Evolutionary conservation across 2,888 invertebrate species (phyloP), one percentile per base, ranked within the genome.

Genomic region (Lepetodrilus schrolli): DNA sequence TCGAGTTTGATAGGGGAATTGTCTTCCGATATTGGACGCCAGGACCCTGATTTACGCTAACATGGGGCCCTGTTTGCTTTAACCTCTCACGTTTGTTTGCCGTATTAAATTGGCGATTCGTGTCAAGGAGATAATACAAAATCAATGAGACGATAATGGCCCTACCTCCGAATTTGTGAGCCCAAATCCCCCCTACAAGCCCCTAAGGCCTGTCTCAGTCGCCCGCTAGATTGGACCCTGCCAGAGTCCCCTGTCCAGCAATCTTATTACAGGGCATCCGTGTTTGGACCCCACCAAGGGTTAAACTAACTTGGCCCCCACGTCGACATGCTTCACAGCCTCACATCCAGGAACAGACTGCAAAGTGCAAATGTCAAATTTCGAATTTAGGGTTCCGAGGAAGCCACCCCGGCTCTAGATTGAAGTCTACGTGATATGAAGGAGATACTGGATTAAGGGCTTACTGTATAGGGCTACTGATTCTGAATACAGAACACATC

Each of bases 91-190:
- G 65, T 72, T 72, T 72, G 72, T 72, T 72, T 23, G 66, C 23
- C 58, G 72, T 65, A 66, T 72, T 72, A 72, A 72, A 48, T 72
- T 65, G 66, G 49, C 70, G 50, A 50, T 70, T 49, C 49, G 34
- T 70, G 49, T 58, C 48, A 65, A 72, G 65, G 65, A 65, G 37
- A 66, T 47, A 72, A 72, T 72, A 58, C 65, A 65, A 72, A 72
- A 72, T 72, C 72, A 65, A 72, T 72, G 66, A 30, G 23, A 10
- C 37, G 10, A 58, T 43, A 51, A 71, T 68, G 43, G 68, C 13
- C 30, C 43, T 23, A 47, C 68, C 47, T 68, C 68, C 23, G 43
- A 38, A 30, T 38, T 68, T 47, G 43, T 23, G 43, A 47, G 26
- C 47, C 68, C 47, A 43, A 66, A 66, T 20, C 43, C 47, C 43